Percentiles rank a stretch among this genome's conserved stretches.
phyloP scores from a whole-genome alignment of 2,888 invertebrate genomes.

The Meiosimyza platycephala region DNA sequence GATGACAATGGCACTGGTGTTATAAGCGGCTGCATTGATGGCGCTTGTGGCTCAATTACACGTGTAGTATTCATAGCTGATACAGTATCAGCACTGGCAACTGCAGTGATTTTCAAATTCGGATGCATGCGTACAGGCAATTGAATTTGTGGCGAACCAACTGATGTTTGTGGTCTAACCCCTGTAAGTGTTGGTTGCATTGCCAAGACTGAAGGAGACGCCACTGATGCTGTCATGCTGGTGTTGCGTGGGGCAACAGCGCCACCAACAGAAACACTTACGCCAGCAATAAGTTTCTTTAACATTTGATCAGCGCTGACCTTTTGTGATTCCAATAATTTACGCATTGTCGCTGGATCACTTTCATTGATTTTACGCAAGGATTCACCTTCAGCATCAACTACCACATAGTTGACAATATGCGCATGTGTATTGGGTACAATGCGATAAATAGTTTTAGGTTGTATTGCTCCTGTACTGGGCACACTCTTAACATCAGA shows the following conservation, averaged over 20 bases:
- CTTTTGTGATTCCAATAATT: constrained; percentile 59
- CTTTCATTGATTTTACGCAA: constrained; percentile 59
- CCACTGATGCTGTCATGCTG: background rate
- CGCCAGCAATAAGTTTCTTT: constrained; percentile 55
- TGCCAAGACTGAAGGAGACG: constrained; percentile 23
- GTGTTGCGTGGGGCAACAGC: background rate
- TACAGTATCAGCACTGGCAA: constrained; percentile 48
- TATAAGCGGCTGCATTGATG: constrained; percentile 37
- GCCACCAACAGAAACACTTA: constrained; percentile 42
- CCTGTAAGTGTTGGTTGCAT: constrained; percentile 2
- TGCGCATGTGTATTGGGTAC: constrained; percentile 65
- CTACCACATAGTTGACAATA: constrained; percentile 63
- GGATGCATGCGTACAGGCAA: constrained; percentile 52
- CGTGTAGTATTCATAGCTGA: constrained; percentile 27
- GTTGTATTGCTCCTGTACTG: constrained; percentile 10
- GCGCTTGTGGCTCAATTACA: constrained; percentile 4
- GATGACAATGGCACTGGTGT: constrained; percentile 45
- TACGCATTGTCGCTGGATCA: constrained; percentile 60
- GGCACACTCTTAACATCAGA: constrained; percentile 53
- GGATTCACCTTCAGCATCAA: constrained; percentile 60
- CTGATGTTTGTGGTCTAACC: background rate
- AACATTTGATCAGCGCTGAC: constrained; percentile 61
- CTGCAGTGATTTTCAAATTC: constrained; percentile 54
- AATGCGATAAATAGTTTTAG: constrained; percentile 58
- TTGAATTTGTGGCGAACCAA: constrained; percentile 39